phyloP scores from a whole-genome alignment of 2,888 invertebrate species.

The Empis livida region DNA sequence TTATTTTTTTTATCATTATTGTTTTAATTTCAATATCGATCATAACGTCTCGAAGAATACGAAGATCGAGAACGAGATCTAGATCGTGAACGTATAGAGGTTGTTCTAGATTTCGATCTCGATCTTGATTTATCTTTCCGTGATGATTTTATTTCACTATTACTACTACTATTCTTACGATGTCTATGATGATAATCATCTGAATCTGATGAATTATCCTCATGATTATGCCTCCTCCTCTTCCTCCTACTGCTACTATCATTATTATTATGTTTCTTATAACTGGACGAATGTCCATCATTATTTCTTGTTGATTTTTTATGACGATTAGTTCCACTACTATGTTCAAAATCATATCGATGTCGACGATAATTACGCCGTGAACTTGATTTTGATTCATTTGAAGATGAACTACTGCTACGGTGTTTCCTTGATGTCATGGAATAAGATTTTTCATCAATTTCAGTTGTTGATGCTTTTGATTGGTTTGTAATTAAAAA shows the following conservation, averaged over 20 bases:
- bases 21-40: too few species aligned
- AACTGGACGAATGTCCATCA: background rate
- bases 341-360: background rate
- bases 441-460: background rate
- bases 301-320: background rate
- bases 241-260: background rate
- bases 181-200: conserved; percentile 2
- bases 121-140: background rate
- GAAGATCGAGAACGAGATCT: background rate
- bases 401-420: too few species aligned
- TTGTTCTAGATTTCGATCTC: background rate
- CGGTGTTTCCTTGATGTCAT: background rate
- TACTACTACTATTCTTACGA: background rate
- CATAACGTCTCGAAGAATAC: background rate
- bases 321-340: background rate
- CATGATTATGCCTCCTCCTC: background rate
- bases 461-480: background rate
- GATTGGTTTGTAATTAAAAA: background rate
- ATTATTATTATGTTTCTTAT: background rate
- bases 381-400: too few species aligned
- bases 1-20: too few species aligned
- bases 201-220: conserved; percentile 5
- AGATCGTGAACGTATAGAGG: background rate
- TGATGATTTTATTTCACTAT: background rate
- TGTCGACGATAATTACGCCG: background rate